Conservation (phyloP, 2,888 invertebrate genomes). For the Drosophila silvestris region DNA sequence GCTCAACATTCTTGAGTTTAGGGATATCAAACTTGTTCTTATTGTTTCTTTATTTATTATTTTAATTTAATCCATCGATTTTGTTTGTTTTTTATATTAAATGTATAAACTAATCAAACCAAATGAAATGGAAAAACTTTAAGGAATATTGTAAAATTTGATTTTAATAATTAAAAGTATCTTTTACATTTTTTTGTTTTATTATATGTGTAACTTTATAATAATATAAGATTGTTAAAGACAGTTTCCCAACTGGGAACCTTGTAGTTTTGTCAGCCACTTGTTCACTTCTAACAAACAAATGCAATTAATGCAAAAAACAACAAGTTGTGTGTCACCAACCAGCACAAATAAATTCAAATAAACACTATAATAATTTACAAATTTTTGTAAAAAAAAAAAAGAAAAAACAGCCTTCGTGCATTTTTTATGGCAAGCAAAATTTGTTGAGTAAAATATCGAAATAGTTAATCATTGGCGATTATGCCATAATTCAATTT, state of each 20-base stretch:
- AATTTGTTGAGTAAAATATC: conserved; percentile 19
- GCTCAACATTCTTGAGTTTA: background rate
- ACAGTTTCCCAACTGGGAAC: conserved; percentile 16
- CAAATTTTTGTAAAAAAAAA: conserved; percentile 8
- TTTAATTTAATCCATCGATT: background rate
- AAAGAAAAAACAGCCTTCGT: conserved; percentile 9
- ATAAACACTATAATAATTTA: conserved; percentile 25
- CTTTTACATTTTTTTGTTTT: background rate
- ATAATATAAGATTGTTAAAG: background rate
- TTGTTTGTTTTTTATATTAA: background rate
- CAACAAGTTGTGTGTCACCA: conserved; percentile 38
- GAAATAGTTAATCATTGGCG: conserved; percentile 47
- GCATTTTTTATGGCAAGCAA: conserved; percentile 37
- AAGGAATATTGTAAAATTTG: background rate
- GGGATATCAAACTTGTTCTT: background rate
- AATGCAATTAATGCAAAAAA: conserved; percentile 27
- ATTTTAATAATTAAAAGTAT: background rate
- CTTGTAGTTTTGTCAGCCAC: conserved; percentile 20
- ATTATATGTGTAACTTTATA: conserved; percentile 1
- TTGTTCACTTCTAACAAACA: conserved; percentile 12
- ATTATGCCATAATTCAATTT: conserved; percentile 21
- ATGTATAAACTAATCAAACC: background rate
- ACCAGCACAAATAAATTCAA: conserved; percentile 25
- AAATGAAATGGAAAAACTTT: background rate
- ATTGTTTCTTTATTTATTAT: background rate